These are phyloP conservation scores for Remorina albescens DNA, from an alignment of 2,797 vertebrate species.

Conservation along the genomic window DNA sequence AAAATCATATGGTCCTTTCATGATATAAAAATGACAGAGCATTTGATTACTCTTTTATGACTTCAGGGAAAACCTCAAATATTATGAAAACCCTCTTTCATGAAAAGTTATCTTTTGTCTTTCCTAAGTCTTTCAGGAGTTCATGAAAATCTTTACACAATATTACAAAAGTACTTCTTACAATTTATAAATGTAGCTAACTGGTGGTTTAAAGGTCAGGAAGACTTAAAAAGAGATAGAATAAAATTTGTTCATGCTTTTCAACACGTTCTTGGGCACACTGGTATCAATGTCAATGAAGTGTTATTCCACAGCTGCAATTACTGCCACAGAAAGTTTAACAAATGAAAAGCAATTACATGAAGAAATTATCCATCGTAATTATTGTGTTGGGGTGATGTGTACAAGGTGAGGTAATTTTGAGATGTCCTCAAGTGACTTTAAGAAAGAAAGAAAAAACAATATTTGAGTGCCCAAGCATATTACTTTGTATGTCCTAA, in stretches of 20 bases:
- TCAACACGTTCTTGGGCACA: slow-evolving; percentile 40
- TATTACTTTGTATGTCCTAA: background rate
- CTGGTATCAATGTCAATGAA: slow-evolving; percentile 9
- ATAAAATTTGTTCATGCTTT: slow-evolving; percentile 34
- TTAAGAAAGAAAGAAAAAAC: background rate
- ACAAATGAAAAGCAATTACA: slow-evolving; percentile 1
- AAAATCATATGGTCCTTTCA: slow-evolving; percentile 70
- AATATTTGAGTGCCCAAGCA: background rate
- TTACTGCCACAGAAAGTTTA: background rate
- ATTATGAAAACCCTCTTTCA: slow-evolving; percentile 71
- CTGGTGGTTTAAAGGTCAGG: slow-evolving; percentile 47
- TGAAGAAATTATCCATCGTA: background rate
- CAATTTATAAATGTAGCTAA: slow-evolving; percentile 57
- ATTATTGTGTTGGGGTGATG: background rate
- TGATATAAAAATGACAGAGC: slow-evolving; percentile 72
- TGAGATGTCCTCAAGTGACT: background rate
- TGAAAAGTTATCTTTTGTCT: slow-evolving; percentile 64
- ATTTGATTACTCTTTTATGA: slow-evolving; percentile 69
- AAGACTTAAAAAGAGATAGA: slow-evolving; percentile 23
- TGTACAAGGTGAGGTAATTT: background rate
- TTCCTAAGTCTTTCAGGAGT: slow-evolving; percentile 56
- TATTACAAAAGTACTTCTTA: slow-evolving; percentile 63
- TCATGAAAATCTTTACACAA: slow-evolving; percentile 61
- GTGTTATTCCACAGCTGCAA: background rate
- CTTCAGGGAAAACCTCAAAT: slow-evolving; percentile 70